Percentiles rank a stretch among this genome's conserved stretches.
These are phyloP conservation scores for Netelia inedita DNA, from an alignment of 2,888 invertebrate genomes.

Conservation along the genomic window DNA sequence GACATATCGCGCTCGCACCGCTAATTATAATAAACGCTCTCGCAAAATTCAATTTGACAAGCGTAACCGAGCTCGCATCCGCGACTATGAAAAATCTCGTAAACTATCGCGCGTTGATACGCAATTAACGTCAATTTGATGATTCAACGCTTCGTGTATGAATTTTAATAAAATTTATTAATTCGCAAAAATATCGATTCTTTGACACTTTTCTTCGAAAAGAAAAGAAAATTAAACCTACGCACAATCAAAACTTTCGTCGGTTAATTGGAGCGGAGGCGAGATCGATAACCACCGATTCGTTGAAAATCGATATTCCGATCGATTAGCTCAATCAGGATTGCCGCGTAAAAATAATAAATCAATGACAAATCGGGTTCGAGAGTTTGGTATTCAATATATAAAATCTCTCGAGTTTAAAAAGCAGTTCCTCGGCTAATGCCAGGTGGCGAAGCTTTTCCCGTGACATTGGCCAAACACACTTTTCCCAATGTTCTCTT, in stretches of 20 bases:
- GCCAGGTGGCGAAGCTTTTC: slow-evolving; percentile 76
- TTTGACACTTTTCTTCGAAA: too few species aligned
- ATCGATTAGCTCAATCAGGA: background rate
- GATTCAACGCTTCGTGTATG: background rate
- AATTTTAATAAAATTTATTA: background rate
- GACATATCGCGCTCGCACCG: slow-evolving; percentile 42
- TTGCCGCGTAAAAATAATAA: background rate
- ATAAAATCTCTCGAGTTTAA: slow-evolving; percentile 19
- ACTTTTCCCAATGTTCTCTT: slow-evolving; percentile 55
- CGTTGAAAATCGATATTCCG: background rate
- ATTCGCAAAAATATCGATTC: too few species aligned
- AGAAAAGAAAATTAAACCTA: too few species aligned
- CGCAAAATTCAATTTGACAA: slow-evolving; percentile 56
- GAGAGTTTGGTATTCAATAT: background rate
- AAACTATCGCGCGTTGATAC: background rate
- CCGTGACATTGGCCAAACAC: slow-evolving; percentile 77
- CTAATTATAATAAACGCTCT: slow-evolving; percentile 65
- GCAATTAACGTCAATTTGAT: background rate
- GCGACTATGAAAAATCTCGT: background rate
- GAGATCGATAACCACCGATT: background rate
- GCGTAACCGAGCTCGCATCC: background rate
- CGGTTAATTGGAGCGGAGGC: background rate
- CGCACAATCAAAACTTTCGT: too few species aligned
- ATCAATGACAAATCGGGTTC: slow-evolving; percentile 3
- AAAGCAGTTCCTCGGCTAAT: slow-evolving; percentile 71